Evolutionary conservation across 2,797 vertebrate genomes (phyloP).

Genomic region (Typhlichthys subterraneus): DNA sequence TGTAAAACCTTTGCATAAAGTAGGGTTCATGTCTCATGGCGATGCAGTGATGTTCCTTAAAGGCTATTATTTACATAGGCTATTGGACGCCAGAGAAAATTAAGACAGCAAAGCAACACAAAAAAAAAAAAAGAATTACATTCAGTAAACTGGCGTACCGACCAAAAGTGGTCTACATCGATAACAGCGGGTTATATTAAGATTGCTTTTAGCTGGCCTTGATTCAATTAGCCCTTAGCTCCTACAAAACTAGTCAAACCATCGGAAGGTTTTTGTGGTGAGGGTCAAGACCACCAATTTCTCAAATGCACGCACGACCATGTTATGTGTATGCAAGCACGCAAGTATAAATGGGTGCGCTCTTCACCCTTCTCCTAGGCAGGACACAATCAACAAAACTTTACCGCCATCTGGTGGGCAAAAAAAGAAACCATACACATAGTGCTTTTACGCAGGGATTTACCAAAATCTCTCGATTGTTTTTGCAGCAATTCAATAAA

Average conservation of each 20-base stretch:
- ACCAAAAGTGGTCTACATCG: constrained; percentile 16
- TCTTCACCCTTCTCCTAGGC: constrained; percentile 27
- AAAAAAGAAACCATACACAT: constrained; percentile 37
- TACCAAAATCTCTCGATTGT: constrained; percentile 60
- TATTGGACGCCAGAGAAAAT: constrained; percentile 33
- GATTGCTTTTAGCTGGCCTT: constrained; percentile 30
- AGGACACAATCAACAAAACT: constrained; percentile 38
- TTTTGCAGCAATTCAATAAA: constrained; percentile 61
- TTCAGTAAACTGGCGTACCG: constrained; percentile 56
- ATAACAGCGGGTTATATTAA: constrained; percentile 29
- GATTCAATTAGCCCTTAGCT: constrained; percentile 53
- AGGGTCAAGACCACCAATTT: no score
- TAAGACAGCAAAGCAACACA: constrained; percentile 35
- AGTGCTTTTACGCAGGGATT: constrained; percentile 49
- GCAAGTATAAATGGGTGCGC: constrained; percentile 16
- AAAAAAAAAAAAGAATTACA: constrained; percentile 44
- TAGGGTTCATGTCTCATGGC: constrained; percentile 44
- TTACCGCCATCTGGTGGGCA: constrained; percentile 49
- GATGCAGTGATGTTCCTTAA: constrained; percentile 35
- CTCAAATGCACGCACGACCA: constrained; percentile 11
- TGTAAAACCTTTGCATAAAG: constrained; percentile 63
- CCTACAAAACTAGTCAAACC: constrained; percentile 21
- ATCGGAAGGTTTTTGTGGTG: constrained; percentile 8
- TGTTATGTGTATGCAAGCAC: constrained; percentile 26
- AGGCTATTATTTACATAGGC: constrained; percentile 61